phyloP scores from a whole-genome alignment of 1,140 invertebrate species.

The Trichonephila clavata region DNA sequence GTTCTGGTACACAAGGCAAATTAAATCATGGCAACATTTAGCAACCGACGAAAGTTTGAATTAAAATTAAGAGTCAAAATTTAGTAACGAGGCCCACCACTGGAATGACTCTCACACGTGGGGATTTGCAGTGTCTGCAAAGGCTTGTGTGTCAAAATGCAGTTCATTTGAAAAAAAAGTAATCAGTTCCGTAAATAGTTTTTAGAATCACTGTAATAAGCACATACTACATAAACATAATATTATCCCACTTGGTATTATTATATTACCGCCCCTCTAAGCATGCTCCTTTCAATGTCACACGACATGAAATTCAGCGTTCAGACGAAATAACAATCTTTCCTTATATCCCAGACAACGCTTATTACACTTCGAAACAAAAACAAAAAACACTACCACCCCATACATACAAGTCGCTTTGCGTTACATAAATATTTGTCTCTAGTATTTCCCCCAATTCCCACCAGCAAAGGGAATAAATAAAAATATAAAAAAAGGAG shows the following conservation, averaged over 20 bases:
- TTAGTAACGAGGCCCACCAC: too few species aligned
- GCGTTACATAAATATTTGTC: constrained; percentile 12
- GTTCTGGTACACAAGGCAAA: accelerated
- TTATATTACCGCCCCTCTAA: not conserved
- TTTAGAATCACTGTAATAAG: not conserved
- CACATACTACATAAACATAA: not conserved
- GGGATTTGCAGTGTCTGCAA: too few species aligned
- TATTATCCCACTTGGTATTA: too few species aligned
- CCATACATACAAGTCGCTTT: not conserved
- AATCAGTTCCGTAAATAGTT: not conserved
- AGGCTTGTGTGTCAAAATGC: too few species aligned
- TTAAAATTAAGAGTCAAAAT: too few species aligned
- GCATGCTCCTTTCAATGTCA: constrained; percentile 3
- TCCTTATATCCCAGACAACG: not conserved
- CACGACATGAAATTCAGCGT: not conserved
- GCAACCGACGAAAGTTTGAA: too few species aligned
- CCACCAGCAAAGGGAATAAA: not conserved
- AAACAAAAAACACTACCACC: not conserved
- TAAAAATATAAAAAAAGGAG: not conserved
- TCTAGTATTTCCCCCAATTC: not conserved
- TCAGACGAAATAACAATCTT: not conserved
- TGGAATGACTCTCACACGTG: too few species aligned
- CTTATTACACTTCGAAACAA: constrained; percentile 2
- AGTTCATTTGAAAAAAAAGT: too few species aligned
- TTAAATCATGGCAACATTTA: too few species aligned